Evolutionary conservation across 2,797 vertebrate species (phyloP), one percentile per base, ranked within the genome.

Genomic region (Syndactyla subalaris): DNA sequence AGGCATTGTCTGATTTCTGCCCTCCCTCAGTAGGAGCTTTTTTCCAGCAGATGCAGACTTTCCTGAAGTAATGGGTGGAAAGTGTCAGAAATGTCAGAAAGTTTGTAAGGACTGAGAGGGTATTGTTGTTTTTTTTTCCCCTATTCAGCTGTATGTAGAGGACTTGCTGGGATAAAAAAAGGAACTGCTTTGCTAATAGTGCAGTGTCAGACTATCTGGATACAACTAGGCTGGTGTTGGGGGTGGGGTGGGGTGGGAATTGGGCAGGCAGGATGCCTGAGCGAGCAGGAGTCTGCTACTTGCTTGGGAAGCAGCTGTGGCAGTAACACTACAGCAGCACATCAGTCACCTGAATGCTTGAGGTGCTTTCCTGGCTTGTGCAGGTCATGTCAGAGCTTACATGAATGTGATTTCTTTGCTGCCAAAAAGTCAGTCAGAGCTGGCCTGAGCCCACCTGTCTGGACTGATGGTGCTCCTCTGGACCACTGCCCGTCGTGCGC

Each of bases 101-200:
- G 36, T 62, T 70, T 87, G 15, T 48, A 55, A 55, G 36, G 52
- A 59, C 24, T 30, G 45, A 71, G 20, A 15, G 3, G 3, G 3
- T 74, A 9, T 6, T 20, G 29, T 16, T 16, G 2, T 0, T 8
- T 10, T 1, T 4, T 2, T 3, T 1, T 1, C 6, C 12, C 39
- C 13, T 1, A 1, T 70, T 74, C 16, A 80, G 6, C 30, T 51
- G 1, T 38, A 34, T 21, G 12, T 34, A 45, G 57, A 79, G 17
- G 18, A 51, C 22, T 76, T 70, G 16, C 39, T 39, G 45, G 34
- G 16, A 32, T 73, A 51, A 43, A 85, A 85, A 82, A 54, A 41
- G 9, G 9, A 18, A 4, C 12, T 49, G 30, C 19, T 62, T 82
- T 62, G 51, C 15, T 79, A 29, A 32, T 34, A n/a, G 27, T 19